Evolutionary conservation across 2,888 invertebrate genomes (phyloP).

Genomic region (Napeogenes inachia): DNA sequence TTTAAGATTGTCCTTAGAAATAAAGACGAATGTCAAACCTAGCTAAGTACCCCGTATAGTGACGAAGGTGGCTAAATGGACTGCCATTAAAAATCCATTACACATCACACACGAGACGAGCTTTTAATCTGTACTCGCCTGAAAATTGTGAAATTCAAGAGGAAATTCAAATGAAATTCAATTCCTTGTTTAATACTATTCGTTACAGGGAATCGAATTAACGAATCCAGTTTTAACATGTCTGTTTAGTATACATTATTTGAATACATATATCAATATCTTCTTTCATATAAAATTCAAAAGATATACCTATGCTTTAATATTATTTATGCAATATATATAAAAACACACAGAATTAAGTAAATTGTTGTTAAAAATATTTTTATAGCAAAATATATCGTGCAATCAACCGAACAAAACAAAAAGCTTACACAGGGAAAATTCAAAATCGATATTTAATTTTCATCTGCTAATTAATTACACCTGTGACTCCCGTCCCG

Average conservation of each 20-base stretch:
- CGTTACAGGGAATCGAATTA: conserved; percentile 10
- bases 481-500: conserved; percentile 21
- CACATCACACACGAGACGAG: conserved; percentile 45
- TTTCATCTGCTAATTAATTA: conserved; percentile 21
- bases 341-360: neutral
- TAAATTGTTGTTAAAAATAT: neutral
- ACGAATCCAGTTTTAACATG: conserved; percentile 5
- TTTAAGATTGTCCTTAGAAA: neutral
- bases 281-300: neutral
- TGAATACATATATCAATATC: neutral
- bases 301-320: neutral
- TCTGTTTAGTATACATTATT: neutral
- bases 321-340: too few relatives aligned
- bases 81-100: conserved; percentile 60
- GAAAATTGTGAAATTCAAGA: conserved; percentile 7
- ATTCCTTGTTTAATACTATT: conserved; percentile 7
- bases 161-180: neutral
- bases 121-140: conserved; percentile 43
- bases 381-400: neutral
- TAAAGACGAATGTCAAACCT: neutral
- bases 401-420: neutral
- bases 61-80: conserved; percentile 31
- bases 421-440: neutral
- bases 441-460: conserved; percentile 22
- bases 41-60: neutral